Percentiles rank a stretch among this genome's conserved stretches.
phyloP scores from a whole-genome alignment of 2,113 vertebrate species.

The Pelobates fuscus region DNA sequence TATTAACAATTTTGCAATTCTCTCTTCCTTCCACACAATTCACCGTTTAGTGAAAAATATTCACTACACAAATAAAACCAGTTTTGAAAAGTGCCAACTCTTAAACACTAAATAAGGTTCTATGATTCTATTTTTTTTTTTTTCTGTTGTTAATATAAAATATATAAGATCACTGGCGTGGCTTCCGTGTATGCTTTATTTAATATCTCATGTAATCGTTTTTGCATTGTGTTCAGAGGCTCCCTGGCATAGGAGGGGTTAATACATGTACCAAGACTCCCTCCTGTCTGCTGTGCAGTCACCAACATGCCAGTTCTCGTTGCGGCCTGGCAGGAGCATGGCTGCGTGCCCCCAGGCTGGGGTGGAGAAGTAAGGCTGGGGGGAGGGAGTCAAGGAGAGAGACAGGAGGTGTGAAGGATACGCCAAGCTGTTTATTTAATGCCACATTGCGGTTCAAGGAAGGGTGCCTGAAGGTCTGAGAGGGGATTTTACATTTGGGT shows the following conservation, averaged over 20 bases:
- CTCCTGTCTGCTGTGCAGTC: constrained; percentile 19
- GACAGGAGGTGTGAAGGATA: constrained; percentile 8
- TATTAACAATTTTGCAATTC: no score
- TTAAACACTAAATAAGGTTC: no score
- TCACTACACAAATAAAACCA: no score
- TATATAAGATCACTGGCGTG: no score
- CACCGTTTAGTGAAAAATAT: no score
- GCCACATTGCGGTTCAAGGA: constrained; percentile 15
- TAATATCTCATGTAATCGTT: no score
- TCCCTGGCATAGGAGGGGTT: constrained; percentile 1
- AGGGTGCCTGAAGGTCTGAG: constrained; percentile 23
- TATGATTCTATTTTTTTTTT: no score
- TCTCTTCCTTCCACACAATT: no score
- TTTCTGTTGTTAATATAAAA: no score
- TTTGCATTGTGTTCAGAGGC: neutral
- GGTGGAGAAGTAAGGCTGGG: constrained; percentile 18
- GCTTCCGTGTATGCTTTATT: no score
- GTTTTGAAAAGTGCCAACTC: no score
- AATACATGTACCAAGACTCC: constrained; percentile 3
- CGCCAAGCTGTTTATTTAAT: constrained; percentile 20
- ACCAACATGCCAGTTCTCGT: constrained; percentile 43
- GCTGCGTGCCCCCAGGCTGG: constrained; percentile 33
- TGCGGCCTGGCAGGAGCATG: constrained; percentile 39
- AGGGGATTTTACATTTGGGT: neutral
- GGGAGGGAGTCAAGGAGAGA: neutral